Conservation (phyloP, 2,888 invertebrate genomes). For the Acanthosepion esculentum region DNA sequence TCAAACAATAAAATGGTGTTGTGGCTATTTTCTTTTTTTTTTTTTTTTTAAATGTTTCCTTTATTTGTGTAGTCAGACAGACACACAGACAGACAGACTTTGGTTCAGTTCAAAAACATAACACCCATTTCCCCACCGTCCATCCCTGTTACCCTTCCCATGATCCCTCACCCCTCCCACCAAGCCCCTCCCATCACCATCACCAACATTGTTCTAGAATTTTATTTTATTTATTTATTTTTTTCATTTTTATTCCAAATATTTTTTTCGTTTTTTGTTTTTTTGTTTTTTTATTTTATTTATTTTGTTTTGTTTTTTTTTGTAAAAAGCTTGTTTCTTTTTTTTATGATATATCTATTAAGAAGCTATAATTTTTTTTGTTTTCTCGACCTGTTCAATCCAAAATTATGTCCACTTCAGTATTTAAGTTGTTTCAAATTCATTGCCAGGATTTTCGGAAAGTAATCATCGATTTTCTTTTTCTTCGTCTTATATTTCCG, state of each 20-base stretch:
- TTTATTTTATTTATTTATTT: neutral
- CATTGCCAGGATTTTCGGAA: neutral
- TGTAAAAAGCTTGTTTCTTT: neutral
- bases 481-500: neutral
- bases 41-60: neutral
- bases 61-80: conserved; percentile 2
- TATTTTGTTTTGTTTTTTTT: neutral
- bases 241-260: neutral
- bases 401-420: neutral
- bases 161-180: neutral
- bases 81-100: neutral
- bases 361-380: neutral
- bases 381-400: neutral
- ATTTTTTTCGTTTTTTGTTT: neutral
- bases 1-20: neutral
- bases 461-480: neutral
- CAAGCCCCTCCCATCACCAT: conserved; percentile 25
- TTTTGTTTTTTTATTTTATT: too few relatives aligned
- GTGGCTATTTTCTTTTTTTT: neutral
- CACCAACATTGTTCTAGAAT: neutral
- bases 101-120: conserved; percentile 4
- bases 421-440: neutral
- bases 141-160: neutral
- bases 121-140: neutral
- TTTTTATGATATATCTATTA: neutral